Evolutionary conservation across 2,888 invertebrate genomes (phyloP), one percentile per base, ranked within the genome.

Genomic region (Sipha maydis): DNA sequence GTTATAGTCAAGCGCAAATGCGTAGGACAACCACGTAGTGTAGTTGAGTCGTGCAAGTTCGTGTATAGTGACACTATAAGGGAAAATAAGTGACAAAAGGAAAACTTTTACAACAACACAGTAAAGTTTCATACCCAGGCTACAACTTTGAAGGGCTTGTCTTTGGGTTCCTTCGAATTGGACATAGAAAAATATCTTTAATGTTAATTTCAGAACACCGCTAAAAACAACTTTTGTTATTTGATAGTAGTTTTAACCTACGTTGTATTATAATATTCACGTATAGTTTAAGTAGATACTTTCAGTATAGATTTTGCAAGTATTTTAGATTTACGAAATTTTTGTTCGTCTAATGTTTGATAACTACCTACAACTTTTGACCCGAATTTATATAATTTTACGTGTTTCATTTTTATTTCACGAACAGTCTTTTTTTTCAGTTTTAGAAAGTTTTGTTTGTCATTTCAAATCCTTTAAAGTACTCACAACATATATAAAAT

Each of bases 21-120:
- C 17, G 31, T 28, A 14, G 8, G 19, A 19, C n/a, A 21, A 79
- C 73, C 19, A 14, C 14, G 4, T 14, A 4, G 56, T 56, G 67
- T 73, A 73, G 73, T 67, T n/a, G 31, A 34, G 31, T 34, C 31
- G 31, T 11, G 14, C 61, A 14, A 34, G 34, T 79, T 79, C n/a
- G 34, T 17, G 34, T 3, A 25, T 17, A 61, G 25, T n/a, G 17
- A 79, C 34, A 73, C 54, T 38, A 83, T n/a, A 83, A 73, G 56
- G 56, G 75, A 56, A 85, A 84, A 28, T 76, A 84, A 84, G 76
- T 84, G 76, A 21, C 41, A 76, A 85, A 83, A 77, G 56, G 41
- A 77, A 76, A 85, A 85, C 76, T 76, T 85, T 85, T 61, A 41
- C 9, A 85, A 76, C 76, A 75, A 84, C 67, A 9, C 61, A 11